Evolutionary conservation across 35 echinoderm and acorn worm genomes (phyloP).

Genomic region (Apostichopus parvimensis): DNA sequence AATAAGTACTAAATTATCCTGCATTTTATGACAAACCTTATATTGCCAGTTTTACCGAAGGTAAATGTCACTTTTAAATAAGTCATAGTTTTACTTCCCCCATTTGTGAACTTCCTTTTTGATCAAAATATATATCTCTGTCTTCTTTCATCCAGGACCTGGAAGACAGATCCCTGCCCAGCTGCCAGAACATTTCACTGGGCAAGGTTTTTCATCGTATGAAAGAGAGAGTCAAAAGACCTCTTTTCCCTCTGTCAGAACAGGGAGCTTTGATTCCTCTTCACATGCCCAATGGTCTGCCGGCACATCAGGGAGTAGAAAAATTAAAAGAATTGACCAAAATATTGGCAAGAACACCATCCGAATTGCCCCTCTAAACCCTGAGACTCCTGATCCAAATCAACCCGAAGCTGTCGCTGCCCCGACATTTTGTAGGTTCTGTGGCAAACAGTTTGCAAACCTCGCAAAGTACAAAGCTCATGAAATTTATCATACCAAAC

Average conservation of each 20-base stretch:
- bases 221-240: no score
- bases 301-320: background rate
- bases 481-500: background rate
- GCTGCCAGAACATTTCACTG: background rate
- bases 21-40: no score
- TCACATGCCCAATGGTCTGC: background rate
- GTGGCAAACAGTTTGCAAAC: constrained; percentile 9
- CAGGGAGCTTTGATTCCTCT: no score
- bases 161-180: background rate
- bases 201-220: no score
- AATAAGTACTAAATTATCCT: no score
- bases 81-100: background rate
- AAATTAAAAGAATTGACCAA: background rate
- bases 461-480: constrained; percentile 13
- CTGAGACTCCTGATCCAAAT: background rate
- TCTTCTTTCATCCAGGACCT: constrained; percentile 9
- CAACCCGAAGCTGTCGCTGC: background rate
- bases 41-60: no score
- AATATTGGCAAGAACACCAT: background rate
- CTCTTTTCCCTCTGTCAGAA: background rate
- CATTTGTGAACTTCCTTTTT: background rate
- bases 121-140: background rate
- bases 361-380: background rate
- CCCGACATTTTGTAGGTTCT: background rate
- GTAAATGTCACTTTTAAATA: no score